These are phyloP conservation scores for Phycodurus eques DNA, from an alignment of 2,113 vertebrate genomes.

Conservation along the genomic window DNA sequence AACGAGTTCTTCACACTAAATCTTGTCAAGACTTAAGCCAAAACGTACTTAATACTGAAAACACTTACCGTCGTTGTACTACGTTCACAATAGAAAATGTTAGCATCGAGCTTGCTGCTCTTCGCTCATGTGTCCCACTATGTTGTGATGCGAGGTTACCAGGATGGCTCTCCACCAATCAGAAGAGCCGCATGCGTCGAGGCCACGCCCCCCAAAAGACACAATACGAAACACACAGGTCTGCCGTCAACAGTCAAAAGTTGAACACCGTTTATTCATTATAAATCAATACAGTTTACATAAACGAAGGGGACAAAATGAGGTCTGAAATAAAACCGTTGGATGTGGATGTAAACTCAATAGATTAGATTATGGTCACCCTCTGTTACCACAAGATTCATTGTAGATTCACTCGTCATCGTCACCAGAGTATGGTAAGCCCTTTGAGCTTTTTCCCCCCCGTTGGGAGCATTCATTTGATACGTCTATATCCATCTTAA, in stretches of 20 bases:
- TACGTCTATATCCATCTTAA: neutral
- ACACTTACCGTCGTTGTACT: constrained; percentile 21
- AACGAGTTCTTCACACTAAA: neutral
- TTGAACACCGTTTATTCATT: constrained; percentile 78
- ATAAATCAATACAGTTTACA: constrained; percentile 79
- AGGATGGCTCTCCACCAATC: constrained; percentile 68
- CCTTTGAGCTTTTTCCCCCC: neutral
- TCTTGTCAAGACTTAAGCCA: neutral
- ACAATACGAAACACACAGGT: neutral
- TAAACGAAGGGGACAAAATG: constrained; percentile 58
- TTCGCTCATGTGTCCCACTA: constrained; percentile 51
- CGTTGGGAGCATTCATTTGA: neutral
- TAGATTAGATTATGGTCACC: constrained; percentile 52
- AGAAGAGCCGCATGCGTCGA: neutral
- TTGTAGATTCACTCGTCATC: constrained; percentile 43
- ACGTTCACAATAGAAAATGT: neutral
- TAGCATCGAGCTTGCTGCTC: constrained; percentile 7
- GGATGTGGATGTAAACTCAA: constrained; percentile 63
- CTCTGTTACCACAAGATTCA: constrained; percentile 40
- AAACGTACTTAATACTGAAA: neutral
- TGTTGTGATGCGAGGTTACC: constrained; percentile 68
- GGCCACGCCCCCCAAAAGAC: constrained; percentile 47
- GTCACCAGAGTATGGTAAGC: constrained; percentile 17
- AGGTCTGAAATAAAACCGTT: constrained; percentile 70
- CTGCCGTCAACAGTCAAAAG: constrained; percentile 53